These are phyloP conservation scores for Papilio elwesi DNA, from an alignment of 2,888 invertebrate species.

Conservation along the genomic window DNA sequence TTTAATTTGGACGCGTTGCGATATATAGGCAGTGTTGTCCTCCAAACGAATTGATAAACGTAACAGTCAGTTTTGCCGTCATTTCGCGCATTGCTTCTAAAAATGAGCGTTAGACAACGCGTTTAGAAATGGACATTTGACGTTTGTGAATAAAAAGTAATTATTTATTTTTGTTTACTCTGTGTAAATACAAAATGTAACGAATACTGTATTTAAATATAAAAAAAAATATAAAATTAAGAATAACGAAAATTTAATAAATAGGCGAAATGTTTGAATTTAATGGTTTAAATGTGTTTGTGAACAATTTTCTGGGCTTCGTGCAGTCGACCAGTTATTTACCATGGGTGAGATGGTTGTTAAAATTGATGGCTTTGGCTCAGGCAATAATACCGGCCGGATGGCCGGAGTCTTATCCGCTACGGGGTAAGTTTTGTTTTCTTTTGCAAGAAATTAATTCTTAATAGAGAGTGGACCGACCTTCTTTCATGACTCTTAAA, in stretches of 20 bases:
- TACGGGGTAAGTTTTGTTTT: conserved; percentile 55
- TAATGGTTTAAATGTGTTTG: conserved; percentile 45
- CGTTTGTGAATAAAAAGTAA: not conserved
- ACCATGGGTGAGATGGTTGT: conserved; percentile 56
- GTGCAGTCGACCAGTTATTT: conserved; percentile 54
- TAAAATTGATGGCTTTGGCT: conserved; percentile 60
- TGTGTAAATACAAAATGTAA: not conserved
- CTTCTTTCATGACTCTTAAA: too few species aligned
- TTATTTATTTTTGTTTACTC: not conserved
- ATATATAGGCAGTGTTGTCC: conserved; percentile 21
- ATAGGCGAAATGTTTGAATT: conserved; percentile 27
- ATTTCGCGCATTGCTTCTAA: conserved; percentile 25
- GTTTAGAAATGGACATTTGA: conserved; percentile 22
- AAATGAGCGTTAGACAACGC: conserved; percentile 6
- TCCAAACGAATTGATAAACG: conserved; percentile 28
- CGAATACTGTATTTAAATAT: not conserved
- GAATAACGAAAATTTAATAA: not conserved
- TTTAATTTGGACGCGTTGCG: conserved; percentile 30
- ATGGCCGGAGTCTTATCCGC: conserved; percentile 62
- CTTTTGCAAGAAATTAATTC: not conserved
- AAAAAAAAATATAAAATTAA: not conserved
- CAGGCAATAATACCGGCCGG: conserved; percentile 60
- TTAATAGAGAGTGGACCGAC: too few species aligned
- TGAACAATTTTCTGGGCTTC: conserved; percentile 57
- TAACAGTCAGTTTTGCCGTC: conserved; percentile 20